Evolutionary conservation across 2,888 invertebrate genomes (phyloP), one percentile per base, ranked within the genome.

Genomic region (Muscina levida): DNA sequence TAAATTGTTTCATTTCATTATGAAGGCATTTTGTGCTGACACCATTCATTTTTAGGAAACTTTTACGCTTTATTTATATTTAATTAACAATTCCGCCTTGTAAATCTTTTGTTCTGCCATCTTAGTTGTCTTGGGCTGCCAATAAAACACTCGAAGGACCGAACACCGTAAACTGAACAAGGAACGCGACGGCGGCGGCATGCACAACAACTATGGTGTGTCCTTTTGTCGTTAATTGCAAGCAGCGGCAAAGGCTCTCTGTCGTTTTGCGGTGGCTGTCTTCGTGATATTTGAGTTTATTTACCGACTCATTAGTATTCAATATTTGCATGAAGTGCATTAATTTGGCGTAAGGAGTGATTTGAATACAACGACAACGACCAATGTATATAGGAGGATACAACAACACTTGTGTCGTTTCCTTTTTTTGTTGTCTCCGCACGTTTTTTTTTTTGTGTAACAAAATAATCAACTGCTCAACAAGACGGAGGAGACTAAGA

Each of bases 251-350:
- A 66, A 76, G 65, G 65, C 44, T 46, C 67, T 31, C 26, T 8
- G 31, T 8, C 39, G 10, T 56, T 19, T 71, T 62, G 15, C 46
- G 46, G 57, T 70, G 57, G 72, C 48, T 15, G 56, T 5, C 8
- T n/a, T 17, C 19, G 15, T 26, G 13, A 72, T 62, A 1, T 11
- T 46, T 71, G 67, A 70, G 53, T 70, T 46, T 51, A 62, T 77
- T 81, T 72, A 71, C 42, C 19, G 39, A 46, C 68, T 81, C 81
- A 81, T 81, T 81, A 77, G 74, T 74, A 81, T 81, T 81, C 81
- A 81, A 81, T 81, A 81, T 77, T 77, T 81, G 77, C 77, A 71
- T 71, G 73, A 74, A 81, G 56, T 77, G 80, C 74, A 77, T 81
- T 77, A 81, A 81, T 81, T 81, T 77, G 67, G 66, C 67, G 73